Evolutionary conservation across 2,888 invertebrate species (phyloP), one percentile per base, ranked within the genome.

Genomic region (Hecatera dysodea): DNA sequence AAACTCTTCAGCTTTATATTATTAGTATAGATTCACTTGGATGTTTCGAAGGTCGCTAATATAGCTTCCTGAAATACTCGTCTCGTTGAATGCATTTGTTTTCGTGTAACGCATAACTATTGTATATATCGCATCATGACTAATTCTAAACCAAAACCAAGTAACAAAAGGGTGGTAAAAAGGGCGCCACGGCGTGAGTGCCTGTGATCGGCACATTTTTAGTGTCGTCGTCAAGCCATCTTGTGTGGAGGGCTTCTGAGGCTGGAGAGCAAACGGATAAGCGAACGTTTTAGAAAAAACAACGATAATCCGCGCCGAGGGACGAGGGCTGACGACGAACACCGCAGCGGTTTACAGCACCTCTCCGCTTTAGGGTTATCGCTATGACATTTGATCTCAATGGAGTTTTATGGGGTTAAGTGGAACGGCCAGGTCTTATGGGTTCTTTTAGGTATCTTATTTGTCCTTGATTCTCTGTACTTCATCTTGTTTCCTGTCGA

Each of bases 271-370:
- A 67, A 77, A 72, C 65, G 72, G 78, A 75, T 78, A 78, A 72
- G 66, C 59, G 64, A 56, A 29, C 55, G 55, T 65, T 78, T 74
- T 75, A 73, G 61, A 83, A 82, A 72, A 33, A 78, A 83, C 79
- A 83, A 68, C 73, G 72, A 19, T 19, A 52, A 36, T 71, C 61
- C 59, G 29, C 70, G 11, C 7, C 19, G 24, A 33, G 24, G 22
- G 9, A 1, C 52, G 63, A 76, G 64, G 77, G 83, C 80, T 82
- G 81, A 82, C 76, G 56, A 55, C 39, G 57, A 62, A 48, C 72
- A 44, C 78, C 78, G 68, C 65, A 78, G 73, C 73, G 70, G 46
- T 78, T 78, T 62, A 62, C 65, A 77, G n/a, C 63, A 50, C 60
- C 65, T 56, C 67, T 59, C 52, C 24, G 39, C 19, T 62, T 55